Evolutionary conservation across 2,113 vertebrate genomes (phyloP), one percentile per base, ranked within the genome.

Genomic region (Cyanoliseus patagonus): DNA sequence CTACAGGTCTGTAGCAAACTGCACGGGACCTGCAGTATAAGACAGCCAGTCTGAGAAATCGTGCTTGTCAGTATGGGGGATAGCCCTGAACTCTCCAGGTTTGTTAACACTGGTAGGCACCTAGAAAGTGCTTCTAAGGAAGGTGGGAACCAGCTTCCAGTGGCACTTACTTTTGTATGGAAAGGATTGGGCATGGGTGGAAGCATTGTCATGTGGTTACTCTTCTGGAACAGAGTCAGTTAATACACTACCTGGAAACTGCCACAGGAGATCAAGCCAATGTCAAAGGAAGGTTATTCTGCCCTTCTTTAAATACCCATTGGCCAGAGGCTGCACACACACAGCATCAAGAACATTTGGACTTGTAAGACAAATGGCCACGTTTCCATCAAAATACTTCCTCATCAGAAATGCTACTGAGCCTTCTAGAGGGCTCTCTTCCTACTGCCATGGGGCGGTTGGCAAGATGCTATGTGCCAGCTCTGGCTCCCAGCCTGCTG

Each of bases 141-240:
- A 86, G 52, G 55, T 75, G 37, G 59, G 84, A 95, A 59, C 28
- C 69, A 88, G 46, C 79, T 83, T 84, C 41, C 83, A 92, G 55
- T 35, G 44, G 69, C 57, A 61, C 51, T 35, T 12, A 23, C n/a
- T 89, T 91, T 73, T 59, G 61, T 33, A 62, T 0, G 1, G 83
- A 75, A 84, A 78, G 35, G 62, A 67, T 1, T 2, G 3, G 59
- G 68, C 55, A 79, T 0, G 3, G 72, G 85, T 96, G 66, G 90
- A 88, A 90, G 93, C 77, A 75, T 17, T 37, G 3, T 18, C 1
- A 0, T 0, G 3, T 85, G 81, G 74, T 83, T 17, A 79, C 52
- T 96, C 92, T 87, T 82, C 92, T 89, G 92, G 96, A 96, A 96
- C 92, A 82, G 17, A 88, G 85, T 68, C 72, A 63, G 92, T 94